These are phyloP conservation scores for Anolis carolinensis DNA, from an alignment of 2,113 vertebrate genomes.

Conservation along the genomic window DNA sequence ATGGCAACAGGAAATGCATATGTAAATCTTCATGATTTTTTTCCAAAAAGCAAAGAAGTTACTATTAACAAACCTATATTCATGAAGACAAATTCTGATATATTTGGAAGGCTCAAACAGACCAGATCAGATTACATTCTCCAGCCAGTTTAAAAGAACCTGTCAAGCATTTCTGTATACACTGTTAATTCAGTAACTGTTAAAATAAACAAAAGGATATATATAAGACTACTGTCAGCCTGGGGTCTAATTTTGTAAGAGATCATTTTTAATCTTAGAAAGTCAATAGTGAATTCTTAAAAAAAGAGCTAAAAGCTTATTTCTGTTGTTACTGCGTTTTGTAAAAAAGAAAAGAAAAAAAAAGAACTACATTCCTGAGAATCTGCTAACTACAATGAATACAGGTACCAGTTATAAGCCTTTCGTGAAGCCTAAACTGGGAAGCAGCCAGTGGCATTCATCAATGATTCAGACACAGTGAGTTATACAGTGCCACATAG, in stretches of 20 bases:
- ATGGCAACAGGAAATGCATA: slow-evolving; percentile 49
- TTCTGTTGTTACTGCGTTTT: not conserved
- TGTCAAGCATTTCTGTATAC: not conserved
- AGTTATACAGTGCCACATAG: not conserved
- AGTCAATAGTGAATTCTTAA: not conserved
- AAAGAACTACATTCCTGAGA: not conserved
- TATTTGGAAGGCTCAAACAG: not conserved
- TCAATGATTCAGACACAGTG: not conserved
- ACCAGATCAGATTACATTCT: slow-evolving; percentile 16
- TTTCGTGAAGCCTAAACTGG: not conserved
- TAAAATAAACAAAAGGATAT: slow-evolving; percentile 2
- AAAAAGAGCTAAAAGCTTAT: not conserved
- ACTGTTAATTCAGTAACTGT: slow-evolving; percentile 12
- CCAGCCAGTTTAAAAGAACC: not conserved
- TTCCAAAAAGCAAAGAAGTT: slow-evolving; percentile 21
- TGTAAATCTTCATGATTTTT: slow-evolving; percentile 19
- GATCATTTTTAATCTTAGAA: not conserved
- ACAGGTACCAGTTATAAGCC: not conserved
- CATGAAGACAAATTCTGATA: not conserved
- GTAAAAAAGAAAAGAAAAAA: not conserved
- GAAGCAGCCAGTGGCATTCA: not conserved
- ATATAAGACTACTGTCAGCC: not conserved
- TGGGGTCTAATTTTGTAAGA: not conserved
- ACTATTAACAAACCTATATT: slow-evolving; percentile 10
- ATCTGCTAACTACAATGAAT: not conserved